These are phyloP conservation scores for Solen grandis DNA, from an alignment of 1,140 invertebrate genomes.

Conservation along the genomic window DNA sequence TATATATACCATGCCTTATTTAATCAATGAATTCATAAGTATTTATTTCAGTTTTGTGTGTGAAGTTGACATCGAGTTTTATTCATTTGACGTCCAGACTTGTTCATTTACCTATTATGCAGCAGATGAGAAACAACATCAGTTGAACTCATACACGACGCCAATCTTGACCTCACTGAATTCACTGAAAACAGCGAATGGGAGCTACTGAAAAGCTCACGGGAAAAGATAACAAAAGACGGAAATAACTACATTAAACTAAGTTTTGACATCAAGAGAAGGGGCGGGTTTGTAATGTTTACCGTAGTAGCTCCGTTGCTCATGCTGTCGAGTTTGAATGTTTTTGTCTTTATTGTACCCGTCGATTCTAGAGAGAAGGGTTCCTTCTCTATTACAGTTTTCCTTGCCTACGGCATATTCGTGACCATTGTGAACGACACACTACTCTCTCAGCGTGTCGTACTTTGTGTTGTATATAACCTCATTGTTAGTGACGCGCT, in stretches of 20 bases:
- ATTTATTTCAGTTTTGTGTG: conserved; percentile 11
- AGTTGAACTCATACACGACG: not conserved
- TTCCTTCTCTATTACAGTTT: not conserved
- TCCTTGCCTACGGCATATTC: conserved; percentile 8
- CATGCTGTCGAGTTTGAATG: not conserved
- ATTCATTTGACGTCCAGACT: not conserved
- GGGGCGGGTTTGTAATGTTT: not conserved
- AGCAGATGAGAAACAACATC: not conserved
- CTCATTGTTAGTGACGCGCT: not conserved
- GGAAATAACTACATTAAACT: not conserved
- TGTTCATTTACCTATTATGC: not conserved
- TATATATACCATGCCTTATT: too few species aligned
- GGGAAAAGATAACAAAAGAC: not conserved
- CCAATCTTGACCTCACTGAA: conserved; percentile 11
- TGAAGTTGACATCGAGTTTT: not conserved
- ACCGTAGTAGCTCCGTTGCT: conserved; percentile 4
- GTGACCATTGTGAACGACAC: conserved; percentile 5
- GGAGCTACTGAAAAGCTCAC: not conserved
- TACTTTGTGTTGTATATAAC: not conserved
- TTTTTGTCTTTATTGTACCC: not conserved
- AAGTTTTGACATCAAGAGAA: not conserved
- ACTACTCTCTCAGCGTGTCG: not conserved
- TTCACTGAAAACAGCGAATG: conserved; percentile 1
- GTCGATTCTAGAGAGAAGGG: conserved; percentile 3
- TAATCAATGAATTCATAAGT: too few species aligned